Evolutionary conservation across 1,140 invertebrate species (phyloP), one percentile per base, ranked within the genome.

Genomic region (Lepidurus packardi): DNA sequence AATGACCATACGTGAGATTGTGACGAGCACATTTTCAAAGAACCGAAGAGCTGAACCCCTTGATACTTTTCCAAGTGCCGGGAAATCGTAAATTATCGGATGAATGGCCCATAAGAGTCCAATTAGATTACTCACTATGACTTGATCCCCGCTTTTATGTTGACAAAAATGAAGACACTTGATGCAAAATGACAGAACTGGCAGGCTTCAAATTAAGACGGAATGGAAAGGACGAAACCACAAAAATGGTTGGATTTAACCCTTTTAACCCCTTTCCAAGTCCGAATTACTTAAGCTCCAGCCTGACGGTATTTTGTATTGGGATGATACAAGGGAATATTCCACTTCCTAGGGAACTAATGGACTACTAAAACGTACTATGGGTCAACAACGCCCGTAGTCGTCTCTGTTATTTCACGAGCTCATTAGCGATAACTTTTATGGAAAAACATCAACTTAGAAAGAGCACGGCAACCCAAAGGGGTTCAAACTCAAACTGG

Each of bases 311-410:
- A 7, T n/a, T 13, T 16, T 65, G 53, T 65, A 65, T 65, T 65
- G 53, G 21, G 21, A 65, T 21, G 53, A 21, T 65, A 65, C 9
- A 65, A 65, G 21, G 16, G 16, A 13, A 65, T 65, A 65, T 21
- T 65, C 21, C 53, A 65, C 13, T 65, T 65, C 53, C 53, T 65
- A 65, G 53, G 53, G 53, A 65, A 65, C 53, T 65, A 65, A 13
- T 65, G 13, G 53, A 65, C 53, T 65, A 65, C 53, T 4, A 34
- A 34, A 4, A 34, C 34, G 34, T 34, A 34, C 34, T 4, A 34
- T 13, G 53, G 53, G 13, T 65, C 53, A 9, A 65, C 53, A 65
- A 21, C 53, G 53, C 53, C 21, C 53, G 16, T 6, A 47, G 21
- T 21, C 21, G 13, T 16, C 9, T 65, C 45, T 65, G 53, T 65